Base-by-base conservation (phyloP, 2,797 vertebrate species). In the Gobionotothen gibberifrons region DNA sequence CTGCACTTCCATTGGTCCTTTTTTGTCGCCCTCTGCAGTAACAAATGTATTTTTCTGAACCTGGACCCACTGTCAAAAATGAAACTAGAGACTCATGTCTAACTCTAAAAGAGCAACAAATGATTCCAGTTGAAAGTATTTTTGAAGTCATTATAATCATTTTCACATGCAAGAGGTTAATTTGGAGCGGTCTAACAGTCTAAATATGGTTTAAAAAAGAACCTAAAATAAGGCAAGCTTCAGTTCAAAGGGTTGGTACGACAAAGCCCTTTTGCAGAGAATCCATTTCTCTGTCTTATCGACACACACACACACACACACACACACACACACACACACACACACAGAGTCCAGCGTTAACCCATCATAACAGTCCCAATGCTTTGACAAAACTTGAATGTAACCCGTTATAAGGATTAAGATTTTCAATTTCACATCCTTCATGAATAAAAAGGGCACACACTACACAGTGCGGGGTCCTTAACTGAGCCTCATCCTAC, bases 41-140 rank as follows among this genome's bases (percentile, higher is more conserved):
- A 89, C 87, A 85, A 83, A 84, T 68, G 69, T 75, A 48, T 78
- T 67, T 77, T 59, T 67, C 71, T 73, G 58, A 78, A 77, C 47
- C 66, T 60, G 49, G 51, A 76, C 79, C 79, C 53, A 49, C 39
- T 65, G 54, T 82, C 56, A 77, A 68, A 81, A 78, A 77, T 53
- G 49, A 77, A 81, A 51, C 55, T 58, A 67, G 65, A 86, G 62
- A 79, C 63, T 78, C 21, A 61, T 32, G 62, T 47, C 57, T 22
- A 73, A 76, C 69, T 65, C 40, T 68, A 65, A 88, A 74, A 80
- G 8, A 74, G 57, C 68, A 32, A 74, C 52, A 42, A 85, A 79
- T 80, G 67, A 85, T 93, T 94, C 93, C 93, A 94, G 90, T 93
- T 93, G 42, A 79, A 84, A 68, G 49, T 78, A 46, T 69, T 83